Evolutionary conservation across 2,888 invertebrate genomes (phyloP).

Genomic region (Chorisops tibialis): DNA sequence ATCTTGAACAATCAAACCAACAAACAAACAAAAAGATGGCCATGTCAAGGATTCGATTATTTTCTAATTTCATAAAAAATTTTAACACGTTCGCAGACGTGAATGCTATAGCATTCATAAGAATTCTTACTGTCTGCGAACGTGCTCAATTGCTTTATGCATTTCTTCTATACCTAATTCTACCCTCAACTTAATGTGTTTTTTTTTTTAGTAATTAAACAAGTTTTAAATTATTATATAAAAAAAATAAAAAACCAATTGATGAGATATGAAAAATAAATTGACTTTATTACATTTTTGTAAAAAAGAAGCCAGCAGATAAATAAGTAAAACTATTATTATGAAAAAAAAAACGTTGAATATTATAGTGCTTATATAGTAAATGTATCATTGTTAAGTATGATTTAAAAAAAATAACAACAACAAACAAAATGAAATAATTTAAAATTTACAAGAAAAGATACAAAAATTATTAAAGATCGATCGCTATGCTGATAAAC

Average conservation of each 20-base stretch:
- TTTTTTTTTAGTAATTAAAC: too few species aligned
- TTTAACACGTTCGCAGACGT: too few species aligned
- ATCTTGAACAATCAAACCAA: too few species aligned
- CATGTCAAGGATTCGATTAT: conserved; percentile 27
- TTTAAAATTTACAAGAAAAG: conserved; percentile 7
- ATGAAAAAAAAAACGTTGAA: conserved; percentile 17
- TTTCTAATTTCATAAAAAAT: neutral
- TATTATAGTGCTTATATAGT: conserved; percentile 27
- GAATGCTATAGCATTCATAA: too few species aligned
- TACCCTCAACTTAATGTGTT: too few species aligned
- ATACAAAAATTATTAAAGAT: conserved; percentile 8
- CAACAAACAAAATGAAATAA: conserved; percentile 16
- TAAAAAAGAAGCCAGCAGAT: neutral
- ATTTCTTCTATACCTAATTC: too few species aligned
- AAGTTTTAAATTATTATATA: too few species aligned
- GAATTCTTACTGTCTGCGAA: too few species aligned
- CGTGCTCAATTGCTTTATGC: too few species aligned
- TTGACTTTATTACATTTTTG: too few species aligned
- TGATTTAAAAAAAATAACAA: conserved; percentile 24
- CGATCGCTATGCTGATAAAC: conserved; percentile 12
- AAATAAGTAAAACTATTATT: conserved; percentile 6
- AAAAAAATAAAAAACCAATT: neutral
- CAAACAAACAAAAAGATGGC: conserved; percentile 8
- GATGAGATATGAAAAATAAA: too few species aligned
- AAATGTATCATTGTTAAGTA: conserved; percentile 30